Base-by-base conservation (phyloP, 2,113 vertebrate genomes). In the Petrocephalus zakoni region DNA sequence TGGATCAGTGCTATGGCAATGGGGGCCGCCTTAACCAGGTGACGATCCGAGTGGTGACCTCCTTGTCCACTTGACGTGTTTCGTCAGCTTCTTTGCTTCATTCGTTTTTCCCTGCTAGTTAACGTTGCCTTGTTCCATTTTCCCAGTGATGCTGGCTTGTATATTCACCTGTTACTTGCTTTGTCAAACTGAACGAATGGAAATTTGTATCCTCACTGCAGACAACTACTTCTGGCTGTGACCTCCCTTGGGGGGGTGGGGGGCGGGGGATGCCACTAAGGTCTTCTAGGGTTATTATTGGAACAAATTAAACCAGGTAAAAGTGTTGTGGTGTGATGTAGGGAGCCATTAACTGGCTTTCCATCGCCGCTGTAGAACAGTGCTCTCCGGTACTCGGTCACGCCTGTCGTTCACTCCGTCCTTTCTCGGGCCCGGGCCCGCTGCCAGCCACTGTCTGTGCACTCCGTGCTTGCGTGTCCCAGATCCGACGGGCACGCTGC, bases 221-320 rank as follows among this genome's bases (percentile, higher is more conserved):
- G 52, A 56, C 52, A 55, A 6, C 47, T 52, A 22, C 84, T 25
- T 53, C 84, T 86, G n/a, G 22, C n/a, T 37, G 49, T 55, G 46
- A 86, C 25, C 52, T 21, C 29, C 25, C 29, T 86, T 13, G 25
- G 29, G 15, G 49, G 25, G 34, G 29, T n/a, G n/a, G n/a, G n/a
- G 11, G 42, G 42, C 42, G 42, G 42, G 42, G 42, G 42, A 83
- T 49, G 9, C 8, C 42, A 5, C 81, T 83, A n/a, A 83, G 81
- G 46, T 83, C 51, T 55, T 34, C 52, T 13, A 17, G 34, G 52
- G 84, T 86, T 55, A 86, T 86, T 86, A 86, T 19, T 55, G 52
- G 84, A 53, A 55, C 84, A 86, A 86, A 86, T 86, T 53, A 86
- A 86, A 56, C 84, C 52, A 55, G 34, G 51, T 10, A 49, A 19